Conservation (phyloP, 2,888 invertebrate species). For the Operophtera brumata region DNA sequence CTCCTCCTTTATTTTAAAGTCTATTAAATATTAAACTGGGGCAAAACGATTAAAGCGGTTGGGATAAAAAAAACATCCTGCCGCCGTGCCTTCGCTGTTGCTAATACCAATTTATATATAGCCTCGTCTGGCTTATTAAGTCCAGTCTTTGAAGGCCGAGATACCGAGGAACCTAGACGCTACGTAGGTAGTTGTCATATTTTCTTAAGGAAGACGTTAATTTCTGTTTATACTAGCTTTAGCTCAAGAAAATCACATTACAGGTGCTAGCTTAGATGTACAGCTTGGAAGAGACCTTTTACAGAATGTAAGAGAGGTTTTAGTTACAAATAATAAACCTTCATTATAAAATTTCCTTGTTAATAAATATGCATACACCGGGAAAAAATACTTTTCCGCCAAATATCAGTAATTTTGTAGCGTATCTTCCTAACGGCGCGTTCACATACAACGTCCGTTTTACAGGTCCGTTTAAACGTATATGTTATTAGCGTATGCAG, state of each 20-base stretch:
- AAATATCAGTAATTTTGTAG: too few relatives aligned
- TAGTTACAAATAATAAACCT: too few relatives aligned
- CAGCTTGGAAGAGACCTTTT: too few relatives aligned
- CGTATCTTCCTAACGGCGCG: too few relatives aligned
- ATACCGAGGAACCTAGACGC: conserved; percentile 14
- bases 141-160: conserved; percentile 25
- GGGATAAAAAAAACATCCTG: not conserved
- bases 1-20: too few relatives aligned
- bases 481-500: too few relatives aligned
- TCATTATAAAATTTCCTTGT: too few relatives aligned
- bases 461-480: too few relatives aligned
- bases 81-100: conserved; percentile 17
- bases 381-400: too few relatives aligned
- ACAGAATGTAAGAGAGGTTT: too few relatives aligned
- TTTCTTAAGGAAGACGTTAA: conserved; percentile 29
- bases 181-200: conserved; percentile 31
- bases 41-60: not conserved
- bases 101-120: conserved; percentile 38
- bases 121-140: conserved; percentile 38
- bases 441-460: too few relatives aligned
- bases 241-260: conserved; percentile 11
- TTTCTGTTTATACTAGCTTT: conserved; percentile 21
- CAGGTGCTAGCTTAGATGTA: not conserved
- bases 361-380: too few relatives aligned
- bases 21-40: not conserved